These are phyloP conservation scores for Microctonus brassicae DNA, from an alignment of 2,888 invertebrate genomes.

Conservation along the genomic window DNA sequence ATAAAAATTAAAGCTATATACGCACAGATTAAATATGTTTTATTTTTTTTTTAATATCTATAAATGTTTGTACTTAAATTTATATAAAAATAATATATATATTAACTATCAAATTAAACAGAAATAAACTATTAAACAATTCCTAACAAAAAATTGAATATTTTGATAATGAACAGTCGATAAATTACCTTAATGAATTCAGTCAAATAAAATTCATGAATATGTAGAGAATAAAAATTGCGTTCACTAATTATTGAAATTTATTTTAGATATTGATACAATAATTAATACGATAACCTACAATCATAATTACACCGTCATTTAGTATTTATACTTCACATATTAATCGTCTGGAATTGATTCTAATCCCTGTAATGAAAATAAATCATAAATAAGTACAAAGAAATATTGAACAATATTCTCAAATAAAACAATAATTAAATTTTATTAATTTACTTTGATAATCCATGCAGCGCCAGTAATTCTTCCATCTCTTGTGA, in stretches of 20 bases:
- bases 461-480: constrained; percentile 43
- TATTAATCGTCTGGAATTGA: constrained; percentile 40
- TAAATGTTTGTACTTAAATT: too few species aligned
- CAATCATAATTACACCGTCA: neutral
- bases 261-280: neutral
- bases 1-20: too few species aligned
- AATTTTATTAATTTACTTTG: constrained; percentile 34
- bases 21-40: too few species aligned
- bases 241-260: neutral
- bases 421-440: neutral
- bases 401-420: neutral
- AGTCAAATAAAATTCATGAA: neutral
- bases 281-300: neutral
- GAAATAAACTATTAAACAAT: too few species aligned
- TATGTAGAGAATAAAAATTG: neutral
- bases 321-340: neutral
- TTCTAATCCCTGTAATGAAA: constrained; percentile 45
- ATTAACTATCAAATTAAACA: too few species aligned
- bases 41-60: too few species aligned
- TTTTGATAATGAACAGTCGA: too few species aligned
- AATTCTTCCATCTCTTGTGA: constrained; percentile 40
- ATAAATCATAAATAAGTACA: neutral
- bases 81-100: too few species aligned
- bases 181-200: too few species aligned
- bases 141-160: too few species aligned